Evolutionary conservation across 1,140 invertebrate species (phyloP).

Genomic region (Papilio glaucus): DNA sequence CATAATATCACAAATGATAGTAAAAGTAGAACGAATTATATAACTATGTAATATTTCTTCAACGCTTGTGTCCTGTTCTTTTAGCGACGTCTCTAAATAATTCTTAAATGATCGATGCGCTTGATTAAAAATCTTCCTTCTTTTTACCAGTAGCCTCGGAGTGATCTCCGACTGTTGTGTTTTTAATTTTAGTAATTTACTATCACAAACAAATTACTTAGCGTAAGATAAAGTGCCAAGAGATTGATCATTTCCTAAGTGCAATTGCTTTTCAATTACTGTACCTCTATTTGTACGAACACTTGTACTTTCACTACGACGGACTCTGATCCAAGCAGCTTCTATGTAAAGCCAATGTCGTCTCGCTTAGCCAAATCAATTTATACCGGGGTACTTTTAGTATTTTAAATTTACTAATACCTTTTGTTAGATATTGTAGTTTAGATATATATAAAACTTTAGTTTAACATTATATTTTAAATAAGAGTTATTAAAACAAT

Average conservation of each 20-base stretch:
- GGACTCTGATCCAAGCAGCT: not conserved
- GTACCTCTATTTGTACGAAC: conserved; percentile 55
- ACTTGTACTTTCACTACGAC: conserved; percentile 16
- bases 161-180: not conserved
- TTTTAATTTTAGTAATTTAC: conserved; percentile 17
- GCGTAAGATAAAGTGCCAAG: conserved; percentile 80
- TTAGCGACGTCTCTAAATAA: not conserved
- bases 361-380: conserved; percentile 53
- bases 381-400: conserved; percentile 54
- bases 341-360: conserved; percentile 1
- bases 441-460: conserved; percentile 27
- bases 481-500: conserved; percentile 15
- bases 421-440: conserved; percentile 26
- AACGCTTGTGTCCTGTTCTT: conserved; percentile 49
- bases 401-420: conserved; percentile 39
- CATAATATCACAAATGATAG: conserved; percentile 61
- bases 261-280: conserved; percentile 76
- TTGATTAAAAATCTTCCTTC: conserved; percentile 1
- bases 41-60: conserved; percentile 62
- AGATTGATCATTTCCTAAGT: conserved; percentile 71
- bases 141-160: not conserved
- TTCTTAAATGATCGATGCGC: not conserved
- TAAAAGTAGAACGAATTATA: conserved; percentile 61
- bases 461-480: conserved; percentile 38
- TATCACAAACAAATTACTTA: conserved; percentile 55